phyloP scores from a whole-genome alignment of 1,140 invertebrate genomes.

The Bombus soroeensis region DNA sequence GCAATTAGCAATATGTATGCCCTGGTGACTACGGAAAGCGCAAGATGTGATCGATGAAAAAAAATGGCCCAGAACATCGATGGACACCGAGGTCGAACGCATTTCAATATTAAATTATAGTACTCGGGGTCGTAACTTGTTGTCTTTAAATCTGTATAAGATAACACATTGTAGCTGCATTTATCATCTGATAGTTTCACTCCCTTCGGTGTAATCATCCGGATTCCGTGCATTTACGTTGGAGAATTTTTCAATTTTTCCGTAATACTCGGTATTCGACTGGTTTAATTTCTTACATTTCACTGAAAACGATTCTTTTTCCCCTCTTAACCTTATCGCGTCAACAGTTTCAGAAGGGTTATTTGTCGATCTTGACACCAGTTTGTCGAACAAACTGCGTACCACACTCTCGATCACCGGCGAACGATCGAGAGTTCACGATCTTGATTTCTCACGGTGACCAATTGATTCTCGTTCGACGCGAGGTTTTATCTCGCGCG shows the following conservation, averaged over 20 bases:
- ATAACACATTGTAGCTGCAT: background rate
- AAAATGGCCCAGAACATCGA: background rate
- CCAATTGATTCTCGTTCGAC: slow-evolving; percentile 60
- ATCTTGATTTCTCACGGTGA: slow-evolving; percentile 57
- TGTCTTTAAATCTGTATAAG: background rate
- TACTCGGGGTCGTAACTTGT: background rate
- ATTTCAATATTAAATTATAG: slow-evolving; percentile 4
- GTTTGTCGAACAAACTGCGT: slow-evolving; percentile 22
- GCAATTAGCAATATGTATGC: slow-evolving; percentile 14
- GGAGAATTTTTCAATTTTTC: background rate
- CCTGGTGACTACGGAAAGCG: background rate
- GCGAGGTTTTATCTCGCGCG: slow-evolving; percentile 44
- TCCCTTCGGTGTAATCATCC: background rate
- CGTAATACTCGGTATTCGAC: background rate
- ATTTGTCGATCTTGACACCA: slow-evolving; percentile 32
- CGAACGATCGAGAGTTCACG: slow-evolving; percentile 43
- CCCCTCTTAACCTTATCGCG: background rate
- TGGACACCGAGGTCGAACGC: background rate
- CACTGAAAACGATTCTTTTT: background rate
- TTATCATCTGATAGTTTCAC: background rate
- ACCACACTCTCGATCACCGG: slow-evolving; percentile 26
- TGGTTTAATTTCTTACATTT: background rate
- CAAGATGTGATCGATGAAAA: background rate
- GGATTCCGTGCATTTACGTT: background rate
- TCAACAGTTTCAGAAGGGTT: background rate